Conservation (phyloP, 2,113 vertebrate species). For the Panurus biarmicus region DNA sequence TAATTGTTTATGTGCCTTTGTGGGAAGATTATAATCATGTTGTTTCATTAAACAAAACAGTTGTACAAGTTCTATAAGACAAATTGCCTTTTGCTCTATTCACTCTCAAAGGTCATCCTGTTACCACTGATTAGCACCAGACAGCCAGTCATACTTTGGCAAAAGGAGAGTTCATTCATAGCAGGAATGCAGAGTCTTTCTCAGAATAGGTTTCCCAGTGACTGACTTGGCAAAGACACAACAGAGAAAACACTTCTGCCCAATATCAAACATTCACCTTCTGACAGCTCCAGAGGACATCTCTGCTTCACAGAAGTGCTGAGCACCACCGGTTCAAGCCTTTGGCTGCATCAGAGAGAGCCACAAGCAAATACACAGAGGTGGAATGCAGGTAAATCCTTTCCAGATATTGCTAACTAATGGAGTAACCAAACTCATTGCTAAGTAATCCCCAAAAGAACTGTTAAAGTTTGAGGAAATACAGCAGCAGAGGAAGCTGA, state of each 20-base stretch:
- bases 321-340: not conserved
- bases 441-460: not conserved
- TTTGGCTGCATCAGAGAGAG: not conserved
- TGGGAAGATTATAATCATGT: constrained; percentile 65
- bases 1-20: constrained; percentile 59
- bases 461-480: constrained; percentile 4
- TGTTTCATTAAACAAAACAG: constrained; percentile 65
- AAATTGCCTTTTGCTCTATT: constrained; percentile 64
- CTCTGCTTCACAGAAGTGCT: not conserved
- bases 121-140: constrained; percentile 60
- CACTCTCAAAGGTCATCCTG: constrained; percentile 60
- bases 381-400: not conserved
- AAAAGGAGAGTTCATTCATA: constrained; percentile 53
- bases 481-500: constrained; percentile 24
- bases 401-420: constrained; percentile 17
- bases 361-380: not conserved
- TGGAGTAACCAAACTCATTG: not conserved
- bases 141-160: constrained; percentile 21
- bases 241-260: not conserved
- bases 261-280: constrained; percentile 35
- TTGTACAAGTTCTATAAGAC: constrained; percentile 61
- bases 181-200: constrained; percentile 36
- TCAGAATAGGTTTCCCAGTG: constrained; percentile 62
- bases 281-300: constrained; percentile 42
- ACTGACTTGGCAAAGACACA: constrained; percentile 49